Evolutionary conservation across 1,140 invertebrate species (phyloP).

Genomic region (Scaptomyza montana): DNA sequence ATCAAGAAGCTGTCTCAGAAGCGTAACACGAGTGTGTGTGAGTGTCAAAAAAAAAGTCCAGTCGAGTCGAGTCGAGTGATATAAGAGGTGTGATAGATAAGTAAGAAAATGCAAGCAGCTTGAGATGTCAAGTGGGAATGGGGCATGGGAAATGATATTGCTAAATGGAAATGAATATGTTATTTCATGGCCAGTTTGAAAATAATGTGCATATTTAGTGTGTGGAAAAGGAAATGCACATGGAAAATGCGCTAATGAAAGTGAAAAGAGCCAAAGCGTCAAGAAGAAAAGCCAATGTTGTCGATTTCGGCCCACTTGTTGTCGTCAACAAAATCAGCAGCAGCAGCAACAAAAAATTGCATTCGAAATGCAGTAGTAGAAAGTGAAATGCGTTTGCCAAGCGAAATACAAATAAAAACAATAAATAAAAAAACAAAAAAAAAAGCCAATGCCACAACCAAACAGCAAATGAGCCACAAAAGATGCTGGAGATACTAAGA

Average conservation of each 20-base stretch:
- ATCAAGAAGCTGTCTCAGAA: constrained; percentile 21
- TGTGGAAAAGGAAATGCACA: constrained; percentile 38
- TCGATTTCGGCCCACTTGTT: constrained; percentile 59
- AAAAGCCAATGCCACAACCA: constrained; percentile 7
- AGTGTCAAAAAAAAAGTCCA: no score
- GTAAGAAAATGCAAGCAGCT: constrained; percentile 18
- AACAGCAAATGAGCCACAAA: constrained; percentile 58
- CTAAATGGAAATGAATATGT: constrained; percentile 31
- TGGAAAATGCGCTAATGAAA: constrained; percentile 56
- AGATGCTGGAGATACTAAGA: constrained; percentile 60
- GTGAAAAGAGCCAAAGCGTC: constrained; percentile 59
- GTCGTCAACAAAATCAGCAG: constrained; percentile 5
- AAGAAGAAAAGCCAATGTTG: constrained; percentile 45
- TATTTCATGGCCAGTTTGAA: constrained; percentile 40
- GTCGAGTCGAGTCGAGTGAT: constrained; percentile 13
- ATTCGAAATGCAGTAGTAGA: constrained; percentile 78
- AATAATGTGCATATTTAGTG: no score
- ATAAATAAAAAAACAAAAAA: constrained; percentile 36
- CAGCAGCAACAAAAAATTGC: constrained; percentile 45
- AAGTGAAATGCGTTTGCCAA: constrained; percentile 74
- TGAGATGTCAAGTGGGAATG: constrained; percentile 27
- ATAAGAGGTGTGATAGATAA: constrained; percentile 3
- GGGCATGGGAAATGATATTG: not conserved
- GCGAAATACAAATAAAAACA: constrained; percentile 14
- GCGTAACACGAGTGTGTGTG: constrained; percentile 14